Evolutionary conservation across 2,888 invertebrate genomes (phyloP).

Genomic region (Limnephilus rhombicus): DNA sequence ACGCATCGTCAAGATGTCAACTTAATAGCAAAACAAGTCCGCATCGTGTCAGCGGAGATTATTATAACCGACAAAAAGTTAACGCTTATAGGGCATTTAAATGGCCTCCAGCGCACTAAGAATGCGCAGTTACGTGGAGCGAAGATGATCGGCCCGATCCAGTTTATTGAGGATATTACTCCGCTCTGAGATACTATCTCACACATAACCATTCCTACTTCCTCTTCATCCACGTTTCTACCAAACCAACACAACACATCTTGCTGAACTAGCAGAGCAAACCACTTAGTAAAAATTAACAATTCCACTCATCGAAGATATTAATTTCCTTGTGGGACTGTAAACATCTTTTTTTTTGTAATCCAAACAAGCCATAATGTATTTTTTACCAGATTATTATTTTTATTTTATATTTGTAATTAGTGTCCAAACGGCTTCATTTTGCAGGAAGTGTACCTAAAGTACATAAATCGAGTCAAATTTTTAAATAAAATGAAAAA

Average conservation of each 20-base stretch:
- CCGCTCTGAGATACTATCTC: conserved; percentile 24
- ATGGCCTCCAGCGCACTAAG: conserved; percentile 23
- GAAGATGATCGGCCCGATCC: conserved; percentile 63
- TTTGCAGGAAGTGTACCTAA: too few relatives aligned
- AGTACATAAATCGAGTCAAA: too few relatives aligned
- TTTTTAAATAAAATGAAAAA: too few relatives aligned
- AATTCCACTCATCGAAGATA: too few relatives aligned
- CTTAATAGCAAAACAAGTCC: conserved; percentile 10
- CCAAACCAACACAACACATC: neutral
- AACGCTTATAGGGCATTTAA: conserved; percentile 11
- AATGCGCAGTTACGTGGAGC: conserved; percentile 62
- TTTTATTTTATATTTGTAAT: too few relatives aligned
- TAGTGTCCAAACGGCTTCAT: too few relatives aligned
- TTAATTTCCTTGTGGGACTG: too few relatives aligned
- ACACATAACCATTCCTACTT: conserved; percentile 16
- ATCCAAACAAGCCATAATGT: too few relatives aligned
- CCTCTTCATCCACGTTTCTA: neutral
- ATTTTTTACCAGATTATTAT: too few relatives aligned
- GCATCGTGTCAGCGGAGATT: neutral
- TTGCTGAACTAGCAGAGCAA: neutral
- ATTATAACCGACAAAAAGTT: conserved; percentile 32
- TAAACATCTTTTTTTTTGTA: too few relatives aligned
- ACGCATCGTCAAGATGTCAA: conserved; percentile 3
- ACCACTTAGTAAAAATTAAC: neutral
- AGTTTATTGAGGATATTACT: conserved; percentile 60